Base-by-base conservation (phyloP, 1,140 invertebrate species). In the Formica exsecta region DNA sequence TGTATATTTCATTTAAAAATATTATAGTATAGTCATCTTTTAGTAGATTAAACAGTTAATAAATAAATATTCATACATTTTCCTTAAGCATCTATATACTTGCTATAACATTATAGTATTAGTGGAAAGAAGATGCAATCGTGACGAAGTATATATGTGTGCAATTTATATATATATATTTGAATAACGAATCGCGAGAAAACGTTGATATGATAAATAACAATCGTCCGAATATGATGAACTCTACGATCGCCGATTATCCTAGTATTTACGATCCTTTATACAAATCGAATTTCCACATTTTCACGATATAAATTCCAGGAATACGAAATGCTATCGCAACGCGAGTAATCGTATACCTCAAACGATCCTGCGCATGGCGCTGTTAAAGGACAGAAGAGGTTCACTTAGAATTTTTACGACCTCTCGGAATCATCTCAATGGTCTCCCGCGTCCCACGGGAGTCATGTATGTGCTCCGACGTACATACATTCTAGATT, bases 331-430 rank as follows among this genome's bases (percentile, higher is more conserved):
- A 74, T 48, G 79, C 57, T 62, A 59, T 61, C 41, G 38, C 22
- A 22, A 25, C 22, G 25, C 54, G 25, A 74, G 38, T 74, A 83
- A 73, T 83, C 79, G 54, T 57, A 62, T 38, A 61, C 57, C 44
- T 8, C 25, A 48, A 83, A 83, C 68, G 54, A 44, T 71, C 29
- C 29, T 51, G 65, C 66, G 36, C 68, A n/a, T 41, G 25, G 79
- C 79, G 66, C 38, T 13, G 80, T 87, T 86, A 65, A 54, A 57
- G 74, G 57, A 36, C 38, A 44, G 22, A 22, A 61, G 59, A 38
- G 62, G 48, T 83, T 85, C 84, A 16, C 38, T 75, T 57, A 54
- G 59, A 87, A 89, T 89, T 83, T 83, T 85, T 85, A 88, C 86
- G 80, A 88, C 36, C 59, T 66, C 38, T 59, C 38, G 59, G 74